A percentile compares a stretch with the other conserved stretches of the same genome.
Evolutionary conservation across 2,113 vertebrate genomes (phyloP).

Genomic region (Steatornis caripensis): DNA sequence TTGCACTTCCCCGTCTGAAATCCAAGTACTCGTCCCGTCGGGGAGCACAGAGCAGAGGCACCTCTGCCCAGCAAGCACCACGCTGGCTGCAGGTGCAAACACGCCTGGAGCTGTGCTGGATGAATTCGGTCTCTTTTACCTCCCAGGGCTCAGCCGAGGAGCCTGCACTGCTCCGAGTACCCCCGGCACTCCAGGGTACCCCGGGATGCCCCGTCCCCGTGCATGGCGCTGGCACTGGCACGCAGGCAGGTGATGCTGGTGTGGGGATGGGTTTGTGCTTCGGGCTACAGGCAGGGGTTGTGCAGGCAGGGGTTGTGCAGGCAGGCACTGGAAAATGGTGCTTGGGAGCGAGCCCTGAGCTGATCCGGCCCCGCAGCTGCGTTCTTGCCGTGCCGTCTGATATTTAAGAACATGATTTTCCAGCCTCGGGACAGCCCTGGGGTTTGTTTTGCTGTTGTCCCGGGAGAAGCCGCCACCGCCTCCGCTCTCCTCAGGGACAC

Average conservation of each 20-base stretch:
- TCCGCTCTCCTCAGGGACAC: background rate
- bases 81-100: background rate
- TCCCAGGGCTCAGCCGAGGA: background rate
- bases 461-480: background rate
- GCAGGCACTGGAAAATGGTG: background rate
- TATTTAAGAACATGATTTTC: background rate
- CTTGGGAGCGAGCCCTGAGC: background rate
- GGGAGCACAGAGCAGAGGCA: background rate
- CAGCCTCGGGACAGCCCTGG: background rate
- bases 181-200: background rate
- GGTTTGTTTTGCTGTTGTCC: conserved; percentile 16
- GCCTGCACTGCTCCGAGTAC: background rate
- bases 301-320: background rate
- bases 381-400: background rate
- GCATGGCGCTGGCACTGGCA: background rate
- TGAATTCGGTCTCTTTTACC: rapidly evolving
- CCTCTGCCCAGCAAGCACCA: background rate
- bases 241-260: background rate
- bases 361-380: background rate
- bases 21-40: background rate
- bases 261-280: background rate
- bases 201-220: background rate
- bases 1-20: background rate
- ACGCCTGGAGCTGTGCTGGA: background rate
- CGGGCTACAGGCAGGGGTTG: background rate